phyloP scores from a whole-genome alignment of 2,797 vertebrate genomes.

The Macropus fuliginosus region DNA sequence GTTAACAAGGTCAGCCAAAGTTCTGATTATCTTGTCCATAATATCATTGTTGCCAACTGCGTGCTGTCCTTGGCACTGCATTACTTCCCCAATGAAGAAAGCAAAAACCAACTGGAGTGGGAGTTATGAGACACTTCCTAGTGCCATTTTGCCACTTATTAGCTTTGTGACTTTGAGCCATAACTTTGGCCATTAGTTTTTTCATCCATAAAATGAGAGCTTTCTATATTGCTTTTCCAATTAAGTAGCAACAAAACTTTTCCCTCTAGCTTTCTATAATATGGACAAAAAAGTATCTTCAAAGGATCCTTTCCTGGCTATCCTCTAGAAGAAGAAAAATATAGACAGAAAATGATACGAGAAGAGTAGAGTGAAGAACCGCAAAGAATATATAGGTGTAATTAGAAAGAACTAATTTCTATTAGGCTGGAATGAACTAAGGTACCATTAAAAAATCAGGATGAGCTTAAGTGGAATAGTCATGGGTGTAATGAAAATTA shows the following conservation, averaged over 20 bases:
- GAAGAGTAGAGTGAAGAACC: not conserved
- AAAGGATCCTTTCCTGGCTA: not conserved
- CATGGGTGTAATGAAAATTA: not conserved
- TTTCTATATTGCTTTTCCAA: not conserved
- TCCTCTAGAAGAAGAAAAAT: not conserved
- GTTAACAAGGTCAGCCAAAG: not conserved
- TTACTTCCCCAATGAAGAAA: not conserved
- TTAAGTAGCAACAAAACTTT: not conserved
- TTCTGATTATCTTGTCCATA: not conserved
- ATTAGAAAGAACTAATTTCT: not conserved
- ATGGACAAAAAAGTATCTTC: not conserved
- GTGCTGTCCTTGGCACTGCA: not conserved
- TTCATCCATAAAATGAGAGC: not conserved
- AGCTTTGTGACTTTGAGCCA: not conserved
- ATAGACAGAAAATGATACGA: not conserved
- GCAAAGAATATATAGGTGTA: not conserved
- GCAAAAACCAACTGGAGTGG: not conserved
- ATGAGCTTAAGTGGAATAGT: not conserved
- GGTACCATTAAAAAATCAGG: not conserved
- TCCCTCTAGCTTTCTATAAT: not conserved
- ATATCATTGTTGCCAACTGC: not conserved
- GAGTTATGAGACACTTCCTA: not conserved
- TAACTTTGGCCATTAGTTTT: not conserved
- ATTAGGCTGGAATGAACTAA: not conserved
- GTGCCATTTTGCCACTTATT: not conserved